Conservation (phyloP, 2,113 vertebrate genomes). For the Anoura caudifer region DNA sequence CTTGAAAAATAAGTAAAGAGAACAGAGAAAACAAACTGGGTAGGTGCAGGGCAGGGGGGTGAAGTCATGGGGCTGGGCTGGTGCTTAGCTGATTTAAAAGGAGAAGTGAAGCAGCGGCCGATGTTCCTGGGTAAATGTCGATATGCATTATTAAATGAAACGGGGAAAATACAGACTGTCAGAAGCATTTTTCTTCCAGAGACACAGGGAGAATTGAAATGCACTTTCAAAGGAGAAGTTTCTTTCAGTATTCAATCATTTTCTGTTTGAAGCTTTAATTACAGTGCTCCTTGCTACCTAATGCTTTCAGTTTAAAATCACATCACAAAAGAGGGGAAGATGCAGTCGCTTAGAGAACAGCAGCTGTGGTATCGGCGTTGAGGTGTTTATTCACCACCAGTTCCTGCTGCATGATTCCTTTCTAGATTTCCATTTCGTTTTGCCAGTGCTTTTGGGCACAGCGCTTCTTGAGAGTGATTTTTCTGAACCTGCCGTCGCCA, state of each 20-base stretch:
- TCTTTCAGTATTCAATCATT: constrained; percentile 46
- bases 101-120: constrained; percentile 38
- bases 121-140: constrained; percentile 65
- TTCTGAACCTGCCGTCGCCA: not conserved
- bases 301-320: constrained; percentile 54
- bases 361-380: not conserved
- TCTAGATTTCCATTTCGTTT: constrained; percentile 25
- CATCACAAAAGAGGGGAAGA: constrained; percentile 25
- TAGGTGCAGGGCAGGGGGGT: too few relatives aligned
- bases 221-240: constrained; percentile 66
- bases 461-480: not conserved
- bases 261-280: constrained; percentile 73
- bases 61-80: constrained; percentile 9
- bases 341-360: not conserved
- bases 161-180: constrained; percentile 70
- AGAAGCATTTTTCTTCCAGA: constrained; percentile 70
- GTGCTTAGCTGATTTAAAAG: constrained; percentile 36
- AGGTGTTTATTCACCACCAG: constrained; percentile 13
- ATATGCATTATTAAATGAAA: constrained; percentile 79
- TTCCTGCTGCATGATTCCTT: not conserved
- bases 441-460: not conserved
- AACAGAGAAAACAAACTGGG: not conserved
- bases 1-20: not conserved
- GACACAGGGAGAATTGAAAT: constrained; percentile 63
- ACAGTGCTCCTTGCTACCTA: constrained; percentile 35